phyloP scores from a whole-genome alignment of 2,888 invertebrate genomes.

The Scotopteryx bipunctaria region DNA sequence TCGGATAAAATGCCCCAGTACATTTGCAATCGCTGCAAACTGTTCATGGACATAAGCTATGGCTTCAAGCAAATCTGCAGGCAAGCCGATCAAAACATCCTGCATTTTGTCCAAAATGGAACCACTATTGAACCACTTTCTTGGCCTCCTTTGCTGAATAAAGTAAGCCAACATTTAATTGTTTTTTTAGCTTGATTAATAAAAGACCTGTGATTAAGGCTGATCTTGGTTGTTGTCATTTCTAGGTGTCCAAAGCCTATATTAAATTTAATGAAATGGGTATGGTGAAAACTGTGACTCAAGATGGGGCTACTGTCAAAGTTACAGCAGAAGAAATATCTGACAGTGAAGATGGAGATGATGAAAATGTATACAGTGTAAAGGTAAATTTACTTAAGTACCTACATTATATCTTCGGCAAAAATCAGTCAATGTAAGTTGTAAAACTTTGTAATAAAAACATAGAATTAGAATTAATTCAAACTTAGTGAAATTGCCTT shows the following conservation, averaged over 20 bases:
- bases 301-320: constrained; percentile 69
- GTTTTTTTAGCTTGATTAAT: too few relatives aligned
- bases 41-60: constrained; percentile 87
- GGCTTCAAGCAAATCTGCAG: constrained; percentile 90
- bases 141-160: constrained; percentile 68
- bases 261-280: constrained; percentile 43
- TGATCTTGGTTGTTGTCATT: too few relatives aligned
- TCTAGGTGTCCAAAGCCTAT: constrained; percentile 45
- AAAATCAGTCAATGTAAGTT: too few relatives aligned
- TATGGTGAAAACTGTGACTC: constrained; percentile 60
- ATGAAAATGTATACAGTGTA: constrained; percentile 67
- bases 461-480: too few relatives aligned
- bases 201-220: too few relatives aligned
- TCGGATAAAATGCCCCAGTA: constrained; percentile 89
- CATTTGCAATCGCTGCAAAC: constrained; percentile 87
- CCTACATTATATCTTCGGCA: too few relatives aligned
- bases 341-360: constrained; percentile 66
- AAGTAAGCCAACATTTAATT: constrained; percentile 54
- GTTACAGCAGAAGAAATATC: constrained; percentile 63
- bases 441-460: too few relatives aligned
- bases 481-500: too few relatives aligned
- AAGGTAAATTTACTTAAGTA: constrained; percentile 60
- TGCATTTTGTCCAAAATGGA: constrained; percentile 87
- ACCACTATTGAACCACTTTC: constrained; percentile 79
- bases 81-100: constrained; percentile 87